These are phyloP conservation scores for Callimorpha dominula DNA, from an alignment of 2,888 invertebrate genomes.

Conservation along the genomic window DNA sequence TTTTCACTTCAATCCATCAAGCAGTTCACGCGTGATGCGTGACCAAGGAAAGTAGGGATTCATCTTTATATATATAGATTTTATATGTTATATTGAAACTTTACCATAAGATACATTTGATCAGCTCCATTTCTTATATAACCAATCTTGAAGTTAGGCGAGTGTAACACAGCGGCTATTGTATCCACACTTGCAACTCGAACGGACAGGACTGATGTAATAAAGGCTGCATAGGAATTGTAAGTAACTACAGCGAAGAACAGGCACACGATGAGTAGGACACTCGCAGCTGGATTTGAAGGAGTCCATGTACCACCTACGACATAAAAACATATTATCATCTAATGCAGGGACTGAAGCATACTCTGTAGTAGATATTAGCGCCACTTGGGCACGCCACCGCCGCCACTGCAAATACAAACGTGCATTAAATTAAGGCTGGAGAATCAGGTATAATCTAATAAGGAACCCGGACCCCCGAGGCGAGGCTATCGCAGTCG, in stretches of 20 bases:
- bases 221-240: constrained; percentile 89
- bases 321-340: background rate
- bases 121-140: constrained; percentile 87
- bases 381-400: too few species aligned
- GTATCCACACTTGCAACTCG: constrained; percentile 86
- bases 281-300: constrained; percentile 84
- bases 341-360: background rate
- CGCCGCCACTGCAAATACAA: background rate
- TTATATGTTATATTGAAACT: background rate
- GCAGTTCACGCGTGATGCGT: too few species aligned
- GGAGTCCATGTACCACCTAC: constrained; percentile 88
- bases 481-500: too few species aligned
- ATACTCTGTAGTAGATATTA: background rate
- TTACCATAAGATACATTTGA: constrained; percentile 88
- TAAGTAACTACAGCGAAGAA: constrained; percentile 88
- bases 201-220: constrained; percentile 89
- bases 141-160: constrained; percentile 87
- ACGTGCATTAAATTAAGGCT: too few species aligned
- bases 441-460: too few species aligned
- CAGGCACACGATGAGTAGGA: constrained; percentile 86
- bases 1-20: too few species aligned
- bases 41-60: too few species aligned
- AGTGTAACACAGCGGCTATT: constrained; percentile 85
- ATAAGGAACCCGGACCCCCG: too few species aligned
- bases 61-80: too few species aligned